Percentiles rank a stretch among this genome's conserved stretches.
Evolutionary conservation across 2,888 invertebrate species (phyloP).

Genomic region (Lasius fuliginosus): DNA sequence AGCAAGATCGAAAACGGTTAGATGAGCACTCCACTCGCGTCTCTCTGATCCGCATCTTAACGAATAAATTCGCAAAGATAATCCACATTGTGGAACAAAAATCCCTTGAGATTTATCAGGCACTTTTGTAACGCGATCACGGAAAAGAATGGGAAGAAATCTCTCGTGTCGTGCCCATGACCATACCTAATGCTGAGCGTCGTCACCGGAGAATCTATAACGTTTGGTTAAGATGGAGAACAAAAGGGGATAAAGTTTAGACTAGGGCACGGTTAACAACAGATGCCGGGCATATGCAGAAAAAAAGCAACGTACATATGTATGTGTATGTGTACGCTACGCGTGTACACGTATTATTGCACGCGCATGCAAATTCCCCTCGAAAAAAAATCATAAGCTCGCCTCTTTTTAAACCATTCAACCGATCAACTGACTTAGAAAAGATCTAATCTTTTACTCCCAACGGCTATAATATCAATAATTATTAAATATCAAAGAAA

Average conservation of each 20-base stretch:
- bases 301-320: constrained; percentile 49
- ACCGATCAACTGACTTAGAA: background rate
- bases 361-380: constrained; percentile 2
- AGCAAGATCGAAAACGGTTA: background rate
- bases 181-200: constrained; percentile 58
- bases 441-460: background rate
- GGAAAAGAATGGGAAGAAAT: background rate
- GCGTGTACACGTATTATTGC: background rate
- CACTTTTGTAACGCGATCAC: background rate
- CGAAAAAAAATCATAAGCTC: background rate
- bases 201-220: constrained; percentile 30
- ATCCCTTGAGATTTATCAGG: background rate
- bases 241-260: constrained; percentile 58
- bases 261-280: constrained; percentile 64
- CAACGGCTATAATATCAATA: background rate
- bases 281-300: constrained; percentile 67
- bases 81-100: background rate
- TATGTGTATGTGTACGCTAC: constrained; percentile 43
- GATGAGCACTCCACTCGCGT: background rate
- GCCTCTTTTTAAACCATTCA: constrained; percentile 31
- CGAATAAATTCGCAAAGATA: background rate
- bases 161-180: constrained; percentile 49
- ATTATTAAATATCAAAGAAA: constrained; percentile 12
- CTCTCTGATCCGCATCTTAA: background rate
- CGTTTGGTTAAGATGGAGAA: constrained; percentile 58